Conservation (phyloP, 2,113 vertebrate genomes). For the Cichladusa arquata region DNA sequence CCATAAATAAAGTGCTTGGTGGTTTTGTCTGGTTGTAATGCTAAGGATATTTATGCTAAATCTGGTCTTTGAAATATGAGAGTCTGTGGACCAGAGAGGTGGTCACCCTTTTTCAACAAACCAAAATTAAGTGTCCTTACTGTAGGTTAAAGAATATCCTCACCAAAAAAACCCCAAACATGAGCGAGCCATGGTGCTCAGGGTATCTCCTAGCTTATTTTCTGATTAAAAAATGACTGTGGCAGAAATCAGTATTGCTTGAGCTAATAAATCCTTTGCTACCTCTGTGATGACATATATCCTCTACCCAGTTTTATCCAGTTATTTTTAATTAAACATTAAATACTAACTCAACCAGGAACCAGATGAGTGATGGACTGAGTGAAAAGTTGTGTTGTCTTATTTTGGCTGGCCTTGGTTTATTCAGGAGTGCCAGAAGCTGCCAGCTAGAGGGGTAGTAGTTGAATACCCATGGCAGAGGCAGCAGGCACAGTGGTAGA, state of each 20-base stretch:
- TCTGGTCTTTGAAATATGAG: not conserved
- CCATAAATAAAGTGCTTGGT: not conserved
- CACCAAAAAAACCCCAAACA: not conserved
- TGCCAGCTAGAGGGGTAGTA: not conserved
- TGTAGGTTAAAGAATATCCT: not conserved
- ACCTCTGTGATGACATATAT: not conserved
- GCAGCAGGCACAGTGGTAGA: not conserved
- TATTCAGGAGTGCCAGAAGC: not conserved
- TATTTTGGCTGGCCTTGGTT: not conserved
- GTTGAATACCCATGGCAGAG: not conserved
- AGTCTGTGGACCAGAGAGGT: not conserved
- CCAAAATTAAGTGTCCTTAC: not conserved
- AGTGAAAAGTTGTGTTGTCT: not conserved
- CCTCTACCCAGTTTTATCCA: not conserved
- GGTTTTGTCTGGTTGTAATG: not conserved
- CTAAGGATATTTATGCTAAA: not conserved
- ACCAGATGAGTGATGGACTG: not conserved
- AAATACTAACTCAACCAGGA: not conserved
- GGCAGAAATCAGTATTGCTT: not conserved
- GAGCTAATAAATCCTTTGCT: not conserved
- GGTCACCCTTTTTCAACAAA: not conserved
- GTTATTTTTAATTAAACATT: not conserved
- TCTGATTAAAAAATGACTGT: not conserved
- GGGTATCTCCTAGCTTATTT: not conserved
- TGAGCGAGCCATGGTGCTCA: rapidly evolving